These are phyloP conservation scores for Poecilia latipinna DNA, from an alignment of 2,113 vertebrate species.

Conservation along the genomic window DNA sequence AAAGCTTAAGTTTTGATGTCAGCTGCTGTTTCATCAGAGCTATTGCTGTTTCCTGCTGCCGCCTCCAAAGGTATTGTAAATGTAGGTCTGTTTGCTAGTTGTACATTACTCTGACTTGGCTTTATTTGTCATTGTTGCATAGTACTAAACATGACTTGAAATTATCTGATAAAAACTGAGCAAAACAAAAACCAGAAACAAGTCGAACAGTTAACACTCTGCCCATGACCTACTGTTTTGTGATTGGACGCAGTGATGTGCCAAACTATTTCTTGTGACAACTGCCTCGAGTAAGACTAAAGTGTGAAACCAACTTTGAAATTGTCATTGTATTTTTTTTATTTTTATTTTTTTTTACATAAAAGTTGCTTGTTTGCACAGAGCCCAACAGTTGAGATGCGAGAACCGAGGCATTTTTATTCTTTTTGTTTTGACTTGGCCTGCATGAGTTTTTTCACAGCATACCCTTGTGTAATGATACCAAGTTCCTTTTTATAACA, in stretches of 20 bases:
- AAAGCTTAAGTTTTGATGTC: background rate
- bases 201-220: background rate
- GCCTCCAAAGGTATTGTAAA: slow-evolving; percentile 36
- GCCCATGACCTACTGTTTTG: background rate
- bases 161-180: background rate
- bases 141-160: background rate
- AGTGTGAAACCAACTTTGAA: background rate
- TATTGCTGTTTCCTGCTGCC: slow-evolving; percentile 45
- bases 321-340: background rate
- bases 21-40: slow-evolving; percentile 25
- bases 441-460: background rate
- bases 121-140: background rate
- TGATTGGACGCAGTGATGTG: background rate
- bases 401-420: background rate
- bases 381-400: background rate
- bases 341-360: background rate
- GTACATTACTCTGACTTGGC: background rate
- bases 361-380: background rate
- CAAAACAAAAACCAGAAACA: background rate
- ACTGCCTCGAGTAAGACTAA: background rate
- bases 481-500: too few relatives aligned
- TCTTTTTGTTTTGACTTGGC: background rate
- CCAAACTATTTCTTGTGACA: background rate
- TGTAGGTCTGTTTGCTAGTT: background rate
- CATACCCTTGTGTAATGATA: too few relatives aligned